These are phyloP conservation scores for Pseudochaenichthys georgianus DNA, from an alignment of 2,797 vertebrate genomes.

Conservation along the genomic window DNA sequence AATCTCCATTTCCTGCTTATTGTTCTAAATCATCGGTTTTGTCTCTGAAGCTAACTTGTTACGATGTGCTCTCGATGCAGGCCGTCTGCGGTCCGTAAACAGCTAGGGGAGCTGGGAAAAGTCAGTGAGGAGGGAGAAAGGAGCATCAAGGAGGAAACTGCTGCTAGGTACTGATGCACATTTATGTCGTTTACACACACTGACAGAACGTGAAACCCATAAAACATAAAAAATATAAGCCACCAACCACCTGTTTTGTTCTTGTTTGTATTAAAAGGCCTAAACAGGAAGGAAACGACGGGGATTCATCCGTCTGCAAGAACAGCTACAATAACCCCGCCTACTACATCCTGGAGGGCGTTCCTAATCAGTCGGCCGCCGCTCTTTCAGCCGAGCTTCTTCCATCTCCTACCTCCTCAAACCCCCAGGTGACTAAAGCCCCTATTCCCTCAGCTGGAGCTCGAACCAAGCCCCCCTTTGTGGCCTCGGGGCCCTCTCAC, in stretches of 20 bases:
- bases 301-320: constrained; percentile 84
- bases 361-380: constrained; percentile 91
- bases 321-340: constrained; percentile 98
- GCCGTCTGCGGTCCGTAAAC: constrained; percentile 78
- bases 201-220: background rate
- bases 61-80: constrained; percentile 53
- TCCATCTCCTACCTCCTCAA: constrained; percentile 72
- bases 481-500: constrained; percentile 47
- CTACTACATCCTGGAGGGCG: constrained; percentile 96
- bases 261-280: constrained; percentile 74
- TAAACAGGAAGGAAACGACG: constrained; percentile 86
- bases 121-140: constrained; percentile 91
- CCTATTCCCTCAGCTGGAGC: constrained; percentile 62
- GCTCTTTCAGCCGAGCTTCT: constrained; percentile 85
- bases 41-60: constrained; percentile 4
- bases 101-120: constrained; percentile 84
- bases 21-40: background rate
- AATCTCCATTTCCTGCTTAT: background rate
- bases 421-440: constrained; percentile 70
- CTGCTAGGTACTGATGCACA: constrained; percentile 63
- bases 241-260: background rate
- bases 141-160: constrained; percentile 75
- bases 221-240: background rate
- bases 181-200: background rate
- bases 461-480: constrained; percentile 86